These are phyloP conservation scores for Odontothrips loti DNA, from an alignment of 2,888 invertebrate species.

Conservation along the genomic window DNA sequence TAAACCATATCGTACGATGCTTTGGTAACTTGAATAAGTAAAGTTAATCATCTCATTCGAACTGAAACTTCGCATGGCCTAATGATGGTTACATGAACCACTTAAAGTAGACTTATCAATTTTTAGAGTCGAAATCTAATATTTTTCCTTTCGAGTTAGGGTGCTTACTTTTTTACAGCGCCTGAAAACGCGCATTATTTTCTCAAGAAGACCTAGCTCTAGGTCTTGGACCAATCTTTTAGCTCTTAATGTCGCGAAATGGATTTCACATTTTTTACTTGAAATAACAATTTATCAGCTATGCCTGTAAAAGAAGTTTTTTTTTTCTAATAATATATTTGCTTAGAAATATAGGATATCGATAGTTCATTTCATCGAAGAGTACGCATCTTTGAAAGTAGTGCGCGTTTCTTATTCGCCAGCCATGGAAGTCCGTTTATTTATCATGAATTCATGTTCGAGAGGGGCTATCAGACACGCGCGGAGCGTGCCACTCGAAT, in stretches of 20 bases:
- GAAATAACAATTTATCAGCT: not conserved
- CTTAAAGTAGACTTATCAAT: not conserved
- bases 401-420: no score
- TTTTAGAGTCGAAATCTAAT: not conserved
- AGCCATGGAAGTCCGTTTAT: not conserved
- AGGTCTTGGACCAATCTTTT: conserved; percentile 22
- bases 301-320: not conserved
- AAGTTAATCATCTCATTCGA: not conserved
- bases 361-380: not conserved
- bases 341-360: not conserved
- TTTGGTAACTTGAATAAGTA: not conserved
- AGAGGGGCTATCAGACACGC: not conserved
- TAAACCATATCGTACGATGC: not conserved
- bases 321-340: not conserved
- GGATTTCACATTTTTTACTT: not conserved
- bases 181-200: not conserved
- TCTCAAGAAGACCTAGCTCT: not conserved
- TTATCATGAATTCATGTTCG: not conserved
- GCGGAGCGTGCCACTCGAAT: not conserved
- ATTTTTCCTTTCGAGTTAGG: not conserved
- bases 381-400: no score
- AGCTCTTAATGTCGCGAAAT: not conserved
- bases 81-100: not conserved
- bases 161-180: not conserved
- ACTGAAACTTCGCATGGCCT: conserved; percentile 10